phyloP scores from a whole-genome alignment of 1,140 invertebrate genomes.

The Heterodera schachtii region DNA sequence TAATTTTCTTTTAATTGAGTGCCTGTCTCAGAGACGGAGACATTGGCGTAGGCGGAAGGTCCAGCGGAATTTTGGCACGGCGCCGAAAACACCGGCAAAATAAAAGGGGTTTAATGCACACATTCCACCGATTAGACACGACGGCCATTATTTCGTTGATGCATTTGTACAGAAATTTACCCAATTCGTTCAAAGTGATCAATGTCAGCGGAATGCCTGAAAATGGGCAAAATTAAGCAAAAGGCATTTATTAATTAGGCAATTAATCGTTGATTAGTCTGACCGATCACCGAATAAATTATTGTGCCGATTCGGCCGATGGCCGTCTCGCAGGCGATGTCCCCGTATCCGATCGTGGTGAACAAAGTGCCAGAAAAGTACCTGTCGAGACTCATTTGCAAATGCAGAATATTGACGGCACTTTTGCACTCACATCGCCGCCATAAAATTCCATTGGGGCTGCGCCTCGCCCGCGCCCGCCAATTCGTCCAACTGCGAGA shows the following conservation, averaged over 20 bases:
- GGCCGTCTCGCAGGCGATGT: constrained; percentile 50
- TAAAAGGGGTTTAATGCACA: neutral
- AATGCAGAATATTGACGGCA: neutral
- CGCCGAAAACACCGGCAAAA: neutral
- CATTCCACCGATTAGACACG: constrained; percentile 7
- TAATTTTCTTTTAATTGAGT: neutral
- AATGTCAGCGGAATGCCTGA: constrained; percentile 86
- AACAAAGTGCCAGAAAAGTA: constrained; percentile 54
- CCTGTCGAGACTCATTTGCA: constrained; percentile 5
- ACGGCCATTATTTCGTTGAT: constrained; percentile 32
- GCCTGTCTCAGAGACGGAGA: constrained; percentile 1
- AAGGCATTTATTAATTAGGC: no score
- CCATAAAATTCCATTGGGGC: constrained; percentile 26
- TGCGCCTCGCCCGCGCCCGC: neutral
- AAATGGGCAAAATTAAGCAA: neutral
- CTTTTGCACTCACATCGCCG: constrained; percentile 7
- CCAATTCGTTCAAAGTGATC: constrained; percentile 88
- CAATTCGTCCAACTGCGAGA: constrained; percentile 16
- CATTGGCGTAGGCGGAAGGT: neutral
- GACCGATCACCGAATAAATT: constrained; percentile 85
- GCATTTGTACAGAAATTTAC: constrained; percentile 88
- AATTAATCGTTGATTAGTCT: neutral
- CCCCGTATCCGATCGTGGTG: constrained; percentile 57
- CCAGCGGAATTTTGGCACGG: neutral
- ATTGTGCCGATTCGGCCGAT: constrained; percentile 92